Percentiles rank a stretch among this genome's conserved stretches.
These are phyloP conservation scores for Cacoxenus indagator DNA, from an alignment of 2,888 invertebrate genomes.

Conservation along the genomic window DNA sequence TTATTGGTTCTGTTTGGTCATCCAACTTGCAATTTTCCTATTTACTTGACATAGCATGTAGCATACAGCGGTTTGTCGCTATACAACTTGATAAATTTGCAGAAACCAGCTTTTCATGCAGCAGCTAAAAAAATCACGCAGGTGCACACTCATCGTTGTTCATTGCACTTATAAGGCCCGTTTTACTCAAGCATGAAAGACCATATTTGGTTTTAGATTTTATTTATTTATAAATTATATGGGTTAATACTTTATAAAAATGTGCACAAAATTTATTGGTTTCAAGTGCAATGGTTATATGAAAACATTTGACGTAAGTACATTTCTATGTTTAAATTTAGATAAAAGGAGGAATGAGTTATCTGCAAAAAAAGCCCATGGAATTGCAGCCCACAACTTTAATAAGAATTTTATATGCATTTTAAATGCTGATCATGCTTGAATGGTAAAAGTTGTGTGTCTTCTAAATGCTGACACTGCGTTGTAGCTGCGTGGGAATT, in stretches of 20 bases:
- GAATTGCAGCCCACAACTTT: background rate
- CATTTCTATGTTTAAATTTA: background rate
- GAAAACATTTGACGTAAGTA: background rate
- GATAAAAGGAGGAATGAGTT: background rate
- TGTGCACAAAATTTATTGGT: background rate
- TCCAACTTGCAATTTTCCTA: too few species aligned
- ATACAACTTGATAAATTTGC: too few species aligned
- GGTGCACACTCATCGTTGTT: background rate
- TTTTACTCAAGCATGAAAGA: too few species aligned
- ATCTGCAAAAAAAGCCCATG: background rate
- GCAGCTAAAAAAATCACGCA: background rate
- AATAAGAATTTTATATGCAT: background rate
- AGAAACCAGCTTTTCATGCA: too few species aligned
- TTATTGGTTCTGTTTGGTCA: too few species aligned
- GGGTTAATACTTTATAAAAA: background rate
- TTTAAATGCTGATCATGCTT: background rate
- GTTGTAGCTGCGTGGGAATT: background rate
- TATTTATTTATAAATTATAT: background rate
- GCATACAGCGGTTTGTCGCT: too few species aligned
- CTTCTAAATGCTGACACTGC: background rate
- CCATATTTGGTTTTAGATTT: background rate
- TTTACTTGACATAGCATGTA: too few species aligned
- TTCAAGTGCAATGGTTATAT: background rate
- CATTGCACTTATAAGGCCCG: background rate
- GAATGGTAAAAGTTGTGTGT: too few species aligned